These are phyloP conservation scores for Anabacerthia variegaticeps DNA, from an alignment of 2,797 vertebrate genomes.

Conservation along the genomic window DNA sequence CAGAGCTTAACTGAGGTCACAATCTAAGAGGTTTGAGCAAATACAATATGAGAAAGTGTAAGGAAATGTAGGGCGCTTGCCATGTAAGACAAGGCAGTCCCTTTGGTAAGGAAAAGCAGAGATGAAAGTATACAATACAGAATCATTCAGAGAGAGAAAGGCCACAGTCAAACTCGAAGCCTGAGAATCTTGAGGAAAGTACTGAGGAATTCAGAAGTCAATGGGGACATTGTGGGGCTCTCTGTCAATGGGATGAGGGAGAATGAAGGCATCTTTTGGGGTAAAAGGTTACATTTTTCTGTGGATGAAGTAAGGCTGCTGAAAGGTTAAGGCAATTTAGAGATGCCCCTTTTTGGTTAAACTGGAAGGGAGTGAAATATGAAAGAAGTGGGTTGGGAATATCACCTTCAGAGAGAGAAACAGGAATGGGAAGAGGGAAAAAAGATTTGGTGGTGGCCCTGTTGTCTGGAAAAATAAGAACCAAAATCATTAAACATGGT, in stretches of 20 bases:
- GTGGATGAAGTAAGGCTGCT: conserved; percentile 3
- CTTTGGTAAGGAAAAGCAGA: conserved; percentile 1
- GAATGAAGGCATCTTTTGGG: conserved; percentile 1
- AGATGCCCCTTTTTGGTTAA: not conserved
- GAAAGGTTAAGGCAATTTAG: conserved; percentile 36
- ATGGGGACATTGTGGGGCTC: conserved; percentile 13
- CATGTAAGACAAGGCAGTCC: not conserved
- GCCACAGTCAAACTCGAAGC: not conserved
- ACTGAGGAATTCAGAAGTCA: conserved; percentile 31
- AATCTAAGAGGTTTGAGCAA: not conserved
- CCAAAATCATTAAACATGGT: not conserved
- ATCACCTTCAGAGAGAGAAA: not conserved
- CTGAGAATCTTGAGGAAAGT: conserved; percentile 33
- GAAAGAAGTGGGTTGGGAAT: not conserved
- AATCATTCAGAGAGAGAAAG: conserved; percentile 23
- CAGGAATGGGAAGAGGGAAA: not conserved
- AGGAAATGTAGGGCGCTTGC: not conserved
- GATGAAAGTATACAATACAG: not conserved
- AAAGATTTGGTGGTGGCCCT: not conserved
- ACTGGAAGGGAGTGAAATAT: not conserved
- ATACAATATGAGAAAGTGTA: not conserved
- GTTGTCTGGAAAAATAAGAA: not conserved
- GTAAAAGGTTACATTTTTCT: conserved; percentile 46
- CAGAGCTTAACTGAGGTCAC: not conserved
- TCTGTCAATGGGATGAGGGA: not conserved